Base-by-base conservation (phyloP, 1,140 invertebrate genomes). In the Chironomus striatipennis region DNA sequence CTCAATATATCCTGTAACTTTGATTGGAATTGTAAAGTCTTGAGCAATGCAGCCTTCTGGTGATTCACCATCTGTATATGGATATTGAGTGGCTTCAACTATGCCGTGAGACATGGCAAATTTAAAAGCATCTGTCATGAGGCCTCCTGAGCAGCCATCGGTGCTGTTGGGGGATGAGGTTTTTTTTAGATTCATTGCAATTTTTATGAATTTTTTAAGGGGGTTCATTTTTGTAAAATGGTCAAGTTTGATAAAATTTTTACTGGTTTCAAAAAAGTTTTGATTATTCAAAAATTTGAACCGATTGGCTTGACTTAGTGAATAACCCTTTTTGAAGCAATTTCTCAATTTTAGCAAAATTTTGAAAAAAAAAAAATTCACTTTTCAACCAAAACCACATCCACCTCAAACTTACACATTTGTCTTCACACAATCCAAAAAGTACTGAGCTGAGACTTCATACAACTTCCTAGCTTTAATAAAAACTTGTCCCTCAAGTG, bases 21-120 rank as follows among this genome's bases (percentile, higher is more conserved):
- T 12, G 2, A n/a, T n/a, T n/a, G 47, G n/a, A 57, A n/a, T n/a
- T 57, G 2, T 57, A 2, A 2, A 12, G 2, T 57, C 47, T 1
- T 2, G 10, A 3, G 1, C 2, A 2, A 2, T 10, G n/a, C 47
- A 57, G 1, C 88, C 90, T 74, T 85, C 86, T 73, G 89, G 87
- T 77, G 89, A 86, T 77, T 88, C 79, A 20, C 83, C 93, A 80
- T 93, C 89, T 1, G 5, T 34, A 80, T 96, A 97, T 0, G 93
- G 91, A 80, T 96, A 96, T 43, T 85, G 87, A n/a, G 85, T 82
- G 83, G 98, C 95, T 15, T 7, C 34, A 2, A 15, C 57, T 12
- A 98, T 87, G 73, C 90, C 90, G 80, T 98, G 98, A 65, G 91
- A 89, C 82, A 91, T 94, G 77, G 99, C 90, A 83, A 99, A 99